Conservation (phyloP, 2,797 vertebrate genomes). For the Ciconia nigra region DNA sequence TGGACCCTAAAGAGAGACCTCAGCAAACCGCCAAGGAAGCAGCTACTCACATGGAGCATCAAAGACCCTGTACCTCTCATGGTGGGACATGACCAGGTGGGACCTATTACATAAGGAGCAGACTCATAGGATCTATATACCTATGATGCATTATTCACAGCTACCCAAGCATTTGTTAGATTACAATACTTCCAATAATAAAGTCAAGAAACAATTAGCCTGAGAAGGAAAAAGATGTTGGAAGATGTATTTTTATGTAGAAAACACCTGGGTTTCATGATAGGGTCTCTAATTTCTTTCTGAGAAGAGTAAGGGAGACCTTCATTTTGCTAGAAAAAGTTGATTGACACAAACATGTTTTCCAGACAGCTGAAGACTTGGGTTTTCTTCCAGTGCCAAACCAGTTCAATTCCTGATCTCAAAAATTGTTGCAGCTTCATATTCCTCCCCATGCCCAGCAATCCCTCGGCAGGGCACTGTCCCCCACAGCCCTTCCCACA, state of each 20-base stretch:
- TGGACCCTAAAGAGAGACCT: background rate
- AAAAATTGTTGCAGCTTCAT: background rate
- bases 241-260: background rate
- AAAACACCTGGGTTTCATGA: rapidly evolving
- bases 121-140: rapidly evolving
- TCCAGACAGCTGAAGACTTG: background rate
- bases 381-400: background rate
- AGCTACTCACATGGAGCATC: background rate
- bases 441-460: background rate
- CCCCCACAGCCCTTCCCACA: rapidly evolving
- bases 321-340: background rate
- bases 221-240: background rate
- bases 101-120: background rate
- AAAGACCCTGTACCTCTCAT: background rate
- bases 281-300: background rate
- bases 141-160: background rate
- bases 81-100: background rate
- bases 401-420: background rate
- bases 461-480: rapidly evolving
- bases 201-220: background rate
- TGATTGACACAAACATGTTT: background rate
- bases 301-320: background rate
- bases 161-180: background rate
- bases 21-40: rapidly evolving
- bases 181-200: background rate